Base-by-base conservation (phyloP, 1,140 invertebrate genomes). In the Papilio helenus region DNA sequence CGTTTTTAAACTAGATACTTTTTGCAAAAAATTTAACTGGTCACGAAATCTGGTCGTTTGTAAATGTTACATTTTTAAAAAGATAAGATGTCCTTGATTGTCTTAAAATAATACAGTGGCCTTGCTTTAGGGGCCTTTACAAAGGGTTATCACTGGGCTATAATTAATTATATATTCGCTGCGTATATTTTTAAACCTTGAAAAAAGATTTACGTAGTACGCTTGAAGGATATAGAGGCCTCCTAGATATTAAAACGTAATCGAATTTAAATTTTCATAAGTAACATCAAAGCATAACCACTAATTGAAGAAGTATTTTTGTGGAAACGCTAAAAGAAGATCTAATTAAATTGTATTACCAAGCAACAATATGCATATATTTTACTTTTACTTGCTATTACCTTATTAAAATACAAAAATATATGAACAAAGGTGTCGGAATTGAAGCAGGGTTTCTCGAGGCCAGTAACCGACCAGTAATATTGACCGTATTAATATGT, bases 71-170 rank as follows among this genome's bases (percentile, higher is more conserved):
- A 65, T 29, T 23, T 14, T 65, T 29, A 26, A 61, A 29, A 34
- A 68, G 61, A 68, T 68, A 68, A 68, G 61, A 68, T 29, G 61
- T 68, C 61, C 61, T 68, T 68, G 23, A 34, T 29, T 61, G 23
- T 68, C 61, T 68, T 68, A 68, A 68, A 68, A 65, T 61, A 61
- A 61, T 65, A 65, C 61, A 65, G 23, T 65, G 61, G 61, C 61
- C 61, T 26, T 65, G 61, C 61, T 29, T 16, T 26, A 29, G 61
- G 61, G 61, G 61, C 61, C 23, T 65, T 55, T 16, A 65, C 61
- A 29, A 65, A 65, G 61, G 61, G 61, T 65, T 65, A 65, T 65
- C 61, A 65, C 3, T 3, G 26, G 2, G 26, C 3, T 65, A 65
- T 65, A 61, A 65, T 65, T 65, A 29, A 65, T 61, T 61, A 20